phyloP scores from a whole-genome alignment of 1,140 invertebrate species.

The Solenopsis invicta region DNA sequence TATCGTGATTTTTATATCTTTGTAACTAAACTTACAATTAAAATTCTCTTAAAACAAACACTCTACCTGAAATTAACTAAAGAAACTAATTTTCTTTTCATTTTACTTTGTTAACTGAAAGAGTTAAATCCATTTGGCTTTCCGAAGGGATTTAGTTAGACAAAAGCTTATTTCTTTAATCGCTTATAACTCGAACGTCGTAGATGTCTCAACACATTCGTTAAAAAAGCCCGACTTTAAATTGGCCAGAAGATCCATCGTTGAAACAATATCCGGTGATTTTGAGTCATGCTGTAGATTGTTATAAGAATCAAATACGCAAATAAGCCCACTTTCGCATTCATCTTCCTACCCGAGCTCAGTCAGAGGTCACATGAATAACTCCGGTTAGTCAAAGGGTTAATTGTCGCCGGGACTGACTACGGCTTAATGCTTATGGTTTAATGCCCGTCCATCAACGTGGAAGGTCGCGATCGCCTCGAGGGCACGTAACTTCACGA shows the following conservation, averaged over 20 bases:
- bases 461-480: conserved; percentile 65
- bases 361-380: conserved; percentile 26
- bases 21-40: too few relatives aligned
- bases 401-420: conserved; percentile 31
- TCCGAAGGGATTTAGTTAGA: too few relatives aligned
- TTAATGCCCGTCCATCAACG: conserved; percentile 58
- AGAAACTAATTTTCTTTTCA: too few relatives aligned
- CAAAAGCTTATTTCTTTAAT: too few relatives aligned
- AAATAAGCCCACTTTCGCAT: conserved; percentile 31
- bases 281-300: neutral
- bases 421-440: conserved; percentile 31
- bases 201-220: neutral
- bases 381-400: conserved; percentile 45
- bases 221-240: neutral
- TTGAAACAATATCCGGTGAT: neutral
- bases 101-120: too few relatives aligned
- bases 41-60: too few relatives aligned
- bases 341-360: neutral
- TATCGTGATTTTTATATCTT: too few relatives aligned
- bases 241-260: neutral
- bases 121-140: too few relatives aligned
- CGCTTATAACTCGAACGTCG: neutral
- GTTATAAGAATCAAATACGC: neutral
- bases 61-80: too few relatives aligned
- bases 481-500: conserved; percentile 69